A percentile compares a stretch with the other conserved stretches of the same genome.
These are phyloP conservation scores for Campaea margaritaria DNA, from an alignment of 2,888 invertebrate species.

Conservation along the genomic window DNA sequence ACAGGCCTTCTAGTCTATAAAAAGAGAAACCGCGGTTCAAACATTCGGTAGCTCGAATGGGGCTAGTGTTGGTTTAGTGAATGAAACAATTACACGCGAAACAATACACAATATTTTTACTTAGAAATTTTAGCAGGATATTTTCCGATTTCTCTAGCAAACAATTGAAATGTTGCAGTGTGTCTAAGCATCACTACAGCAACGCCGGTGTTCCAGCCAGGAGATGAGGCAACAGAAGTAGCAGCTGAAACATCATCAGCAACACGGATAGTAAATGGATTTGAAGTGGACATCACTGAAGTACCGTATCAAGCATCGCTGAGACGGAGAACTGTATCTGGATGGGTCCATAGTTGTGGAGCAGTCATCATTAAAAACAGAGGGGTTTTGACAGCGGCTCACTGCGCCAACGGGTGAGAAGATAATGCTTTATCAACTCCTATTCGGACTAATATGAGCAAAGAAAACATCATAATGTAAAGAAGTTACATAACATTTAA, in stretches of 20 bases:
- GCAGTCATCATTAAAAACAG: slow-evolving; percentile 62
- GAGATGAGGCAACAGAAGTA: slow-evolving; percentile 27
- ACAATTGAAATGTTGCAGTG: slow-evolving; percentile 20
- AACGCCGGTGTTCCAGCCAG: slow-evolving; percentile 35
- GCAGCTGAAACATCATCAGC: slow-evolving; percentile 45
- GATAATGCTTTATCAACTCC: background rate
- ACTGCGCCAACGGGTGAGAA: slow-evolving; percentile 67
- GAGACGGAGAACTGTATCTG: slow-evolving; percentile 50
- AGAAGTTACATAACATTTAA: too few relatives aligned
- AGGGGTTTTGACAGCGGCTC: slow-evolving; percentile 73
- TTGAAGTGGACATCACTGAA: slow-evolving; percentile 67
- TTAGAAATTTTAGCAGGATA: too few relatives aligned
- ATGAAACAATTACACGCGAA: too few relatives aligned
- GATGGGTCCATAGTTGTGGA: slow-evolving; percentile 74
- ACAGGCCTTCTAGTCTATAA: too few relatives aligned
- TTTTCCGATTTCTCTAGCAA: too few relatives aligned
- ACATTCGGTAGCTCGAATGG: too few relatives aligned
- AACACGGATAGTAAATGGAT: slow-evolving; percentile 79
- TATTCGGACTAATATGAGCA: too few relatives aligned
- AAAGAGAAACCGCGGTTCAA: too few relatives aligned
- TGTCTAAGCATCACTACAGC: slow-evolving; percentile 37
- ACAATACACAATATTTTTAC: too few relatives aligned
- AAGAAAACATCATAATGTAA: too few relatives aligned
- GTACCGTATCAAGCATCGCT: slow-evolving; percentile 76
- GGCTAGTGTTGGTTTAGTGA: too few relatives aligned